Conservation (phyloP, 2,888 invertebrate genomes). For the Tuta absoluta region DNA sequence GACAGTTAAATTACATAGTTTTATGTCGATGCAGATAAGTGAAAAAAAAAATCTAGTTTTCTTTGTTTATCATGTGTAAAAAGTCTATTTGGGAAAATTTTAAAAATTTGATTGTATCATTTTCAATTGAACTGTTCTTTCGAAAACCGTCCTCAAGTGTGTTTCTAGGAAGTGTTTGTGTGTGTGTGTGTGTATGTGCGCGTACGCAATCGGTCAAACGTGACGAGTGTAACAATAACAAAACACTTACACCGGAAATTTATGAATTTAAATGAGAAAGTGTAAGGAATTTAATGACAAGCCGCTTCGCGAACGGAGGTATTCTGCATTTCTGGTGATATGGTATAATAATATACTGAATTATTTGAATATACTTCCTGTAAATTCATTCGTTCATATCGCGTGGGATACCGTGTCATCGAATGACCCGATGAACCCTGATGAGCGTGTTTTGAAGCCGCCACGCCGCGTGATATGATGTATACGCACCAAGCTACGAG, state of each 20-base stretch:
- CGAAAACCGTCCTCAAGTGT: conserved; percentile 45
- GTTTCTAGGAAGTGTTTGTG: conserved; percentile 46
- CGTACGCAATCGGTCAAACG: conserved; percentile 74
- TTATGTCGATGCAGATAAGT: too few relatives aligned
- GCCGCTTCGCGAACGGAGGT: conserved; percentile 57
- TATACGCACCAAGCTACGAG: too few relatives aligned
- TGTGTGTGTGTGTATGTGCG: conserved; percentile 53
- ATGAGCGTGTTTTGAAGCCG: too few relatives aligned
- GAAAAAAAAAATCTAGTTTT: too few relatives aligned
- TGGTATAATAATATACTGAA: conserved; percentile 23
- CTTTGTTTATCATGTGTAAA: not conserved
- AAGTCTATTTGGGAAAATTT: not conserved
- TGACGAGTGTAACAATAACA: conserved; percentile 65
- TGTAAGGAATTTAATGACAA: conserved; percentile 79
- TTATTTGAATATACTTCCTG: too few relatives aligned
- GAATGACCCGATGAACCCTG: too few relatives aligned
- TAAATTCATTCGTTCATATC: too few relatives aligned
- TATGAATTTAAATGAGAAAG: conserved; percentile 81
- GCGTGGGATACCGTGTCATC: too few relatives aligned
- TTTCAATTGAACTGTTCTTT: conserved; percentile 35
- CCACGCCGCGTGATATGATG: too few relatives aligned
- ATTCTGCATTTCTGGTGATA: conserved; percentile 57
- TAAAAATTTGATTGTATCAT: conserved; percentile 19
- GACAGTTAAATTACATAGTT: too few relatives aligned
- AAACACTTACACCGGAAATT: conserved; percentile 77